Evolutionary conservation across 2,113 vertebrate genomes (phyloP).

Genomic region (Lasiurus cinereus): DNA sequence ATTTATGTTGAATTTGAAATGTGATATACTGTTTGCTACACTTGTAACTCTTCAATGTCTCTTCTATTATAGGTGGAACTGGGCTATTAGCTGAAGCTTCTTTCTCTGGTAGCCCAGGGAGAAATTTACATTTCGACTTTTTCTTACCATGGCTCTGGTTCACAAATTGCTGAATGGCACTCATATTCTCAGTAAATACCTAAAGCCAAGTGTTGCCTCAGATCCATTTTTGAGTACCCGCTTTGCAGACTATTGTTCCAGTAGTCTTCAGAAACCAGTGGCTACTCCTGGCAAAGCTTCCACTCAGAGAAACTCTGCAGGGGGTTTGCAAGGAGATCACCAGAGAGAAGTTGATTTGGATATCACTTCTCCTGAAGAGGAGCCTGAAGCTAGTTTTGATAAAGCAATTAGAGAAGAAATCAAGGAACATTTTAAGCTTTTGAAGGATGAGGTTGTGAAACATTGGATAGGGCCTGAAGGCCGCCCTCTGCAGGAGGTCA

Average conservation of each 20-base stretch:
- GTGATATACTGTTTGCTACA: neutral
- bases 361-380: conserved; percentile 84
- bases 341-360: conserved; percentile 70
- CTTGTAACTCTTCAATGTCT: conserved; percentile 52
- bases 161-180: conserved; percentile 17
- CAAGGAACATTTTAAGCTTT: conserved; percentile 88
- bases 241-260: conserved; percentile 60
- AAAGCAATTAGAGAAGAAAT: conserved; percentile 89
- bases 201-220: conserved; percentile 63
- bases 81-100: conserved; percentile 4
- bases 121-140: conserved; percentile 49
- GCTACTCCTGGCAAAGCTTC: conserved; percentile 82
- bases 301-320: conserved; percentile 43
- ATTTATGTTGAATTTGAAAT: conserved; percentile 44
- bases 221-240: conserved; percentile 70
- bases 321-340: conserved; percentile 39
- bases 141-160: conserved; percentile 81
- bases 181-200: conserved; percentile 15
- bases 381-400: conserved; percentile 87
- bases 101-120: neutral
- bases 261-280: conserved; percentile 90
- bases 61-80: conserved; percentile 78
- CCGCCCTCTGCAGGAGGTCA: conserved; percentile 81
- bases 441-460: conserved; percentile 89
- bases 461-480: conserved; percentile 89